Evolutionary conservation across 2,797 vertebrate species (phyloP).

Genomic region (Diplodus puntazzo): DNA sequence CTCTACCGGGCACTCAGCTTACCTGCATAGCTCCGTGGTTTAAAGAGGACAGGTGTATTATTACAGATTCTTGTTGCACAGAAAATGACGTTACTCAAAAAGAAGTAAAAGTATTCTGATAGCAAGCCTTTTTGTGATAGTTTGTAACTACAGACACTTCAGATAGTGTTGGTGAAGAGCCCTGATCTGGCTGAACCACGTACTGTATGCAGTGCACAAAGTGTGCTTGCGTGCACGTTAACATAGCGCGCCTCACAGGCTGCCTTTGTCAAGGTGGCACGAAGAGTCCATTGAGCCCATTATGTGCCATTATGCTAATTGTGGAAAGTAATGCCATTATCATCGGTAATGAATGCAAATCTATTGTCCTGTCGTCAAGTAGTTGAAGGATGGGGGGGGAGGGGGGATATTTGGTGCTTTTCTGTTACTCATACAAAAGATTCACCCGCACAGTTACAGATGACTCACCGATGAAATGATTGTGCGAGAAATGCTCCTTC

Average conservation of each 20-base stretch:
- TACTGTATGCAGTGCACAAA: constrained; percentile 11
- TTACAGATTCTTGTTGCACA: constrained; percentile 1
- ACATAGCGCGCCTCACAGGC: constrained; percentile 49
- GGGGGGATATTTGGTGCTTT: constrained; percentile 22
- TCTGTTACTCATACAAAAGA: constrained; percentile 30
- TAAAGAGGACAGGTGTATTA: neutral
- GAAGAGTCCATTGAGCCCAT: constrained; percentile 69
- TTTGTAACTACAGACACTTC: neutral
- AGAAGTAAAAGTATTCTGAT: neutral
- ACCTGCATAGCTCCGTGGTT: neutral
- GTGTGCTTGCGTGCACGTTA: constrained; percentile 29
- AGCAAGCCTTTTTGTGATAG: neutral
- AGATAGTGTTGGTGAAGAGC: constrained; percentile 14
- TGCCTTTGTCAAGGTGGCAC: constrained; percentile 71
- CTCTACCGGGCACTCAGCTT: neutral
- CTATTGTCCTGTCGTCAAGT: constrained; percentile 55
- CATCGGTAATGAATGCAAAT: constrained; percentile 63
- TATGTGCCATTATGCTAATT: constrained; percentile 79
- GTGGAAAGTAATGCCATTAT: constrained; percentile 69
- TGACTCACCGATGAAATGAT: constrained; percentile 56
- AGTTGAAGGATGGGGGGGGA: constrained; percentile 13
- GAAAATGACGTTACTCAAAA: neutral
- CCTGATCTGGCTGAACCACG: constrained; percentile 27
- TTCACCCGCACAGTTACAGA: constrained; percentile 38
- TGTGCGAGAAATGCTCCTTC: constrained; percentile 23